Conservation (phyloP, 2,888 invertebrate species). For the Andrena hattorfiana region DNA sequence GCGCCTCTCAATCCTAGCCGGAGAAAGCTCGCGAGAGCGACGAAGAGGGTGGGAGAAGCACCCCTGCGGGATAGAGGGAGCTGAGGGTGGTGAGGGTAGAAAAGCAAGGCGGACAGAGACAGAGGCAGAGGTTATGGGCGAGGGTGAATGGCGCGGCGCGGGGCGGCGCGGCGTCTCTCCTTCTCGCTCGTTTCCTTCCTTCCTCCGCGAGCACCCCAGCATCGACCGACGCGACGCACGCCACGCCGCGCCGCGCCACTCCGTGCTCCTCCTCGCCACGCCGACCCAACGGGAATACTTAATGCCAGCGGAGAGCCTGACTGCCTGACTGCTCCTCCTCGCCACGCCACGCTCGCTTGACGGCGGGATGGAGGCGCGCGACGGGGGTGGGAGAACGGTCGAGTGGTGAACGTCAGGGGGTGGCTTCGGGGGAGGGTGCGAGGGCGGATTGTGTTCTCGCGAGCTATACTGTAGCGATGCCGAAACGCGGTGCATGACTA, state of each 20-base stretch:
- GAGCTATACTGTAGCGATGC: constrained; percentile 51
- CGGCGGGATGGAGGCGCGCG: constrained; percentile 75
- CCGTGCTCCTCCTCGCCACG: constrained; percentile 59
- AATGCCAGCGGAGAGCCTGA: constrained; percentile 79
- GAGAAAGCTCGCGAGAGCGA: constrained; percentile 51
- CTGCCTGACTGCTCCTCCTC: constrained; percentile 77
- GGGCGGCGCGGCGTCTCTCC: constrained; percentile 46
- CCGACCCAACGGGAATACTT: constrained; percentile 83
- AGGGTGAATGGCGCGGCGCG: neutral
- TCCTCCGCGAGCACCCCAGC: constrained; percentile 73
- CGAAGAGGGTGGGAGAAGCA: constrained; percentile 40
- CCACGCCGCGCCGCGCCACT: constrained; percentile 63
- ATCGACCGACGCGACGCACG: constrained; percentile 80
- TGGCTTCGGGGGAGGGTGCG: constrained; percentile 16
- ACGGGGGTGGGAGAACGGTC: constrained; percentile 51
- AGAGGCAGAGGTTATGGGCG: neutral
- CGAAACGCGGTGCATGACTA: constrained; percentile 71
- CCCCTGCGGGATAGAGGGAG: constrained; percentile 30
- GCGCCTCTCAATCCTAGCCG: constrained; percentile 55
- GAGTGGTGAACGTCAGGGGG: constrained; percentile 40
- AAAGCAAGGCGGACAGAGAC: neutral
- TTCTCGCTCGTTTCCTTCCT: constrained; percentile 66
- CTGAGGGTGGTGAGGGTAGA: constrained; percentile 6
- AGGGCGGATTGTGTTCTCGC: constrained; percentile 40
- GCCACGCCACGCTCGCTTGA: constrained; percentile 80